phyloP scores from a whole-genome alignment of 2,113 vertebrate genomes.

The Patagioenas fasciata region DNA sequence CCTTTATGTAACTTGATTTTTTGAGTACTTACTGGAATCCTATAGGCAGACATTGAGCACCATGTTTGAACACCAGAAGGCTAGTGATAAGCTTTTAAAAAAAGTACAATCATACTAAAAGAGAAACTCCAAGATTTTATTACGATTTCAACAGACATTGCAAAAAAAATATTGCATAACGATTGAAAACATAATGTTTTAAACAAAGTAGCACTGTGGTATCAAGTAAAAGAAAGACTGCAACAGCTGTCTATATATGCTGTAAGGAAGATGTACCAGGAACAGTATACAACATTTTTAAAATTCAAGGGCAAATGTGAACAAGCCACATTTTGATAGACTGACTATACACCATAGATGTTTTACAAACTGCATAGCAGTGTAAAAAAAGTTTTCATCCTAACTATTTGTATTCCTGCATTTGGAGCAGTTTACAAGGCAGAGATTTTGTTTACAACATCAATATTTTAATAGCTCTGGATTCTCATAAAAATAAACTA shows the following conservation, averaged over 20 bases:
- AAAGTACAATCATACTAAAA: constrained; percentile 43
- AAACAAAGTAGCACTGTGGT: constrained; percentile 68
- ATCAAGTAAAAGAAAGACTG: constrained; percentile 68
- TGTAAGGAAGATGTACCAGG: constrained; percentile 57
- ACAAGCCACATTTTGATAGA: constrained; percentile 45
- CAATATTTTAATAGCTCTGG: constrained; percentile 66
- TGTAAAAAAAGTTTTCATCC: constrained; percentile 49
- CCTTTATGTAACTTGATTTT: background rate
- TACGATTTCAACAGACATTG: constrained; percentile 74
- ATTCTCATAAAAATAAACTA: constrained; percentile 67
- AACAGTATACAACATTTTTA: constrained; percentile 23
- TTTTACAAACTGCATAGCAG: constrained; percentile 72
- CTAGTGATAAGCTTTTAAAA: background rate
- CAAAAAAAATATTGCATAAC: constrained; percentile 72
- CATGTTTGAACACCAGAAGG: background rate
- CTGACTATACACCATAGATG: constrained; percentile 27
- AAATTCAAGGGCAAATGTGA: constrained; percentile 58
- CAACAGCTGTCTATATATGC: constrained; percentile 62
- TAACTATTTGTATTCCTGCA: constrained; percentile 63
- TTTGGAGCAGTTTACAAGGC: constrained; percentile 69
- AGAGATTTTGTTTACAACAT: constrained; percentile 60
- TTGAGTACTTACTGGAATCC: background rate
- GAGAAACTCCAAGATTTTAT: constrained; percentile 75
- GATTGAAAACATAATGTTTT: constrained; percentile 69
- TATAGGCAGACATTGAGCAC: background rate